These are phyloP conservation scores for Apis florea DNA, from an alignment of 1,140 invertebrate species.

Conservation along the genomic window DNA sequence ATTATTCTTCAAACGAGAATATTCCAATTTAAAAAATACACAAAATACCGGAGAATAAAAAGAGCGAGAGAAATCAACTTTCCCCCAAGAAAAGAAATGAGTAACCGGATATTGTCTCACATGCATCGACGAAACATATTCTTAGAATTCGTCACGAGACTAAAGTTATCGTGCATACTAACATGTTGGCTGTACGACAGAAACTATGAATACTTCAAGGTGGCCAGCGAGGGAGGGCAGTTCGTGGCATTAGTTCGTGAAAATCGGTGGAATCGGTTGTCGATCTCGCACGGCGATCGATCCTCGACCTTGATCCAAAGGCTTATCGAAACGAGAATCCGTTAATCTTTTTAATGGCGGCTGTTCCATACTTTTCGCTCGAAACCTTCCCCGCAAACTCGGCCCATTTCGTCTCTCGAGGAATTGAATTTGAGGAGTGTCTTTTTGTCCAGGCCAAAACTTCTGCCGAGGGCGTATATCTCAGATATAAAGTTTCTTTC, in stretches of 20 bases:
- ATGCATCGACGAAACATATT: slow-evolving; percentile 38
- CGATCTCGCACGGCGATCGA: slow-evolving; percentile 29
- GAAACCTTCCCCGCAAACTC: background rate
- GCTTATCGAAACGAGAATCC: slow-evolving; percentile 18
- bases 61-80: fast-evolving
- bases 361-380: background rate
- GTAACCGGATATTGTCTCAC: background rate
- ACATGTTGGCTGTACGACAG: slow-evolving; percentile 49
- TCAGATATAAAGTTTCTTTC: background rate
- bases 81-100: background rate
- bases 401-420: background rate
- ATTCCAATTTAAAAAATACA: too few relatives aligned
- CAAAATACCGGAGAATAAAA: background rate
- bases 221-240: slow-evolving; percentile 43
- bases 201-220: slow-evolving; percentile 72
- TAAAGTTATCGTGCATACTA: slow-evolving; percentile 60
- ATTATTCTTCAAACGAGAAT: too few relatives aligned
- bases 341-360: slow-evolving; percentile 29
- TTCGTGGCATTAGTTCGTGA: background rate
- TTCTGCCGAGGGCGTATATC: background rate
- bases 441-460: background rate
- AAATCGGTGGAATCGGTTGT: background rate
- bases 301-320: slow-evolving; percentile 19
- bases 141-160: slow-evolving; percentile 61
- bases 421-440: background rate